Conservation (phyloP, 2,797 vertebrate genomes). For the Chelmon rostratus region DNA sequence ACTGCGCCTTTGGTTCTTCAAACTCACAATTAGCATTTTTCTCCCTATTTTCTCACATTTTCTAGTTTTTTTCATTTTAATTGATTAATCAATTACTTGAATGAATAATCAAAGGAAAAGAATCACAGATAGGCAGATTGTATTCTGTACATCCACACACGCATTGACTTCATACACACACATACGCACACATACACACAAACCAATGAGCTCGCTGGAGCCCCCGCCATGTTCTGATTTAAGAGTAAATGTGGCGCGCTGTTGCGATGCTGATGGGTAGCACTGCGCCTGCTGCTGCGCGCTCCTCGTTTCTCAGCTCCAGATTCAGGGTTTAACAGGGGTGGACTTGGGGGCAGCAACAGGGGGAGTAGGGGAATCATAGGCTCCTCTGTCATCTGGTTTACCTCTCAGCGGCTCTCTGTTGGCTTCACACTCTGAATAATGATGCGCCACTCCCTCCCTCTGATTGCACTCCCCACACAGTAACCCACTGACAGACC, state of each 20-base stretch:
- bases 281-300: conserved; percentile 49
- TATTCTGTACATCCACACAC: neutral
- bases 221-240: conserved; percentile 66
- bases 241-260: conserved; percentile 65
- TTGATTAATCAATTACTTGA: neutral
- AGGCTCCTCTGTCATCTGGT: conserved; percentile 76
- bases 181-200: conserved; percentile 8
- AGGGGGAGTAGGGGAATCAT: conserved; percentile 59
- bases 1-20: neutral
- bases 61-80: no score
- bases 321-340: conserved; percentile 68
- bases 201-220: conserved; percentile 50
- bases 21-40: neutral
- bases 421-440: conserved; percentile 67
- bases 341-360: conserved; percentile 55
- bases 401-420: conserved; percentile 66
- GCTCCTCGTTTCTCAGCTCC: conserved; percentile 55
- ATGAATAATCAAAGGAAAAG: neutral
- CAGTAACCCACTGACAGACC: conserved; percentile 57
- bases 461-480: conserved; percentile 62
- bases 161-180: neutral
- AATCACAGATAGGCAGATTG: neutral
- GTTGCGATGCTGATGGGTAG: conserved; percentile 71
- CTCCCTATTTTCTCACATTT: neutral
- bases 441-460: conserved; percentile 70